Percentiles rank a stretch among this genome's conserved stretches.
Evolutionary conservation across 2,113 vertebrate species (phyloP).

Genomic region (Gallinago jamesoni): DNA sequence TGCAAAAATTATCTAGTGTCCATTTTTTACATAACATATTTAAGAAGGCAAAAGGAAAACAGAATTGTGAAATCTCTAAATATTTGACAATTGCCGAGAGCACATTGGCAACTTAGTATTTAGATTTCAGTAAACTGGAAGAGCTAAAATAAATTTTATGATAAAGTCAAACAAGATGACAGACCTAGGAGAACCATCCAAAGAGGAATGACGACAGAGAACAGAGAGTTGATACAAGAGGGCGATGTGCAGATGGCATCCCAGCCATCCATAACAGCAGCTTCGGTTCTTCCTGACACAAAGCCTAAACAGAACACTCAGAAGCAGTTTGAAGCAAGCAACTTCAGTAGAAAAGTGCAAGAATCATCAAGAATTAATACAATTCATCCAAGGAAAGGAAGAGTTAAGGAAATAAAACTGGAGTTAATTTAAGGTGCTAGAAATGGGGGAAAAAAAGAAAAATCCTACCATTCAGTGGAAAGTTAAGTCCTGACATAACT

Average conservation of each 20-base stretch:
- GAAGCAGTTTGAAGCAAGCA: neutral
- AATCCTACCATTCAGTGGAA: neutral
- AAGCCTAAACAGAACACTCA: neutral
- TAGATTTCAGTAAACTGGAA: neutral
- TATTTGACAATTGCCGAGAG: neutral
- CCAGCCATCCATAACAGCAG: neutral
- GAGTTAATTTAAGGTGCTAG: neutral
- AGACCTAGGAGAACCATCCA: neutral
- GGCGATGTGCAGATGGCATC: neutral
- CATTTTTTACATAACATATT: neutral
- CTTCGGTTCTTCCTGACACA: neutral
- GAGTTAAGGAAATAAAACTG: neutral
- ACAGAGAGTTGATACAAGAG: neutral
- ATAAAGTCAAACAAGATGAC: neutral
- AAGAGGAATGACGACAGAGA: neutral
- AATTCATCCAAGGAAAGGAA: neutral
- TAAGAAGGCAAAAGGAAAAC: neutral
- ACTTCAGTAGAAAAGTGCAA: neutral
- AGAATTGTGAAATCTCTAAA: neutral
- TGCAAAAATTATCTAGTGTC: neutral
- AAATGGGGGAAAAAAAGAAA: neutral
- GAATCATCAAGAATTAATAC: neutral
- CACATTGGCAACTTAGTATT: neutral
- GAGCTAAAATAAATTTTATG: neutral
- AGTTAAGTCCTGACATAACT: neutral